Conservation (phyloP, 2,797 vertebrate species). For the Acanthornis magna region DNA sequence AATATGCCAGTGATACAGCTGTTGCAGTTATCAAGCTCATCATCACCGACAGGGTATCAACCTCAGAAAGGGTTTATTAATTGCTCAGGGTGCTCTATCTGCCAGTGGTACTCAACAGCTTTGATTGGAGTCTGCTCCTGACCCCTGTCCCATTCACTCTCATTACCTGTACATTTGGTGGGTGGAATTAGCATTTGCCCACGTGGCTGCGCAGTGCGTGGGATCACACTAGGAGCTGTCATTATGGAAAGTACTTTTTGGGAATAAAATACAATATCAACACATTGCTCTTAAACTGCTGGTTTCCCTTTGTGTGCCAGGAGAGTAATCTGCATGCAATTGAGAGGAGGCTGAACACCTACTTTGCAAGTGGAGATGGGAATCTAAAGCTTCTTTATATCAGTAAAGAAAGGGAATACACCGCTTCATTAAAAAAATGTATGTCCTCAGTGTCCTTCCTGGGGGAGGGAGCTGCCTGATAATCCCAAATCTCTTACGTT, state of each 20-base stretch:
- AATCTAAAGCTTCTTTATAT: background rate
- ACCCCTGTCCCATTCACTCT: background rate
- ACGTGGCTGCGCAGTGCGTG: background rate
- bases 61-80: slow-evolving; percentile 8
- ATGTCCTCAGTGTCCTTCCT: background rate
- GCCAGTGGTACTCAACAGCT: background rate
- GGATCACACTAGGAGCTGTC: background rate
- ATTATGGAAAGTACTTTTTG: background rate
- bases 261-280: background rate
- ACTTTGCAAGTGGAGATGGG: background rate
- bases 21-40: background rate
- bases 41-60: background rate
- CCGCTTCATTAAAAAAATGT: background rate
- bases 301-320: background rate
- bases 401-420: background rate
- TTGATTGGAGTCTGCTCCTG: background rate
- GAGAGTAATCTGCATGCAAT: background rate
- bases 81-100: background rate
- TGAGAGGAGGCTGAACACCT: background rate
- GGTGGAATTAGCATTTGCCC: background rate
- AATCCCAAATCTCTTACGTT: background rate
- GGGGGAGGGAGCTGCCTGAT: background rate
- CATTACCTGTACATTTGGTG: background rate
- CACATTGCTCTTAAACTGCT: background rate
- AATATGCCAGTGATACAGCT: background rate